A percentile compares a stretch with the other conserved stretches of the same genome.
Evolutionary conservation across 2,797 vertebrate species (phyloP).

Genomic region (Cuniculus paca): DNA sequence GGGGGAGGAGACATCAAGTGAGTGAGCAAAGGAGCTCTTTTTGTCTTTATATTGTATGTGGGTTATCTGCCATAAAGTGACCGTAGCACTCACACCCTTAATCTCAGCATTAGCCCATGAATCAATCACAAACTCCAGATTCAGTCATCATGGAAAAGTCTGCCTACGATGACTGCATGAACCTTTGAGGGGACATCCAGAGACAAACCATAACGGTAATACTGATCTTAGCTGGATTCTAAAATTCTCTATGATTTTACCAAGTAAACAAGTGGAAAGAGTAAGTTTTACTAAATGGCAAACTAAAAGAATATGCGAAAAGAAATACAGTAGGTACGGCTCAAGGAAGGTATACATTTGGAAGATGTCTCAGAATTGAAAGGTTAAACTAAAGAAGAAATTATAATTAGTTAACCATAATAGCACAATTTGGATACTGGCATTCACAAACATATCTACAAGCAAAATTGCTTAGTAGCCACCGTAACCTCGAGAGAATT

Average conservation of each 20-base stretch:
- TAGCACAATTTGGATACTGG: neutral
- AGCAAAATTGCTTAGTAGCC: neutral
- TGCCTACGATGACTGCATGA: neutral
- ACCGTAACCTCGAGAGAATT: neutral
- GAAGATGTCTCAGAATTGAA: neutral
- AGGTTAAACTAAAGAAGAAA: neutral
- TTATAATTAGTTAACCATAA: conserved; percentile 2
- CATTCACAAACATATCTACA: neutral
- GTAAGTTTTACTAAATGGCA: neutral
- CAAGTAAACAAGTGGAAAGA: neutral
- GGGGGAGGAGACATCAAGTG: too few species aligned
- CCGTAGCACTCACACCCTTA: neutral
- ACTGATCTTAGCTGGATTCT: neutral
- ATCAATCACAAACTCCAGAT: neutral
- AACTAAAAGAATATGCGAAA: neutral
- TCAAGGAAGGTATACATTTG: neutral
- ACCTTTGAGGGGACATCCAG: neutral
- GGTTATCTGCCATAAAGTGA: neutral
- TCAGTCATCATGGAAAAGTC: neutral
- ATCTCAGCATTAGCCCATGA: neutral
- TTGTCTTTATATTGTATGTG: neutral
- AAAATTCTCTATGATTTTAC: conserved; percentile 39
- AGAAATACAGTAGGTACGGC: neutral
- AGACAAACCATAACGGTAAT: neutral
- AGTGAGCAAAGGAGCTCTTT: neutral